Percentiles rank a stretch among this genome's conserved stretches.
phyloP scores from a whole-genome alignment of 2,113 vertebrate genomes.

The Sinocyclocheilus grahami region DNA sequence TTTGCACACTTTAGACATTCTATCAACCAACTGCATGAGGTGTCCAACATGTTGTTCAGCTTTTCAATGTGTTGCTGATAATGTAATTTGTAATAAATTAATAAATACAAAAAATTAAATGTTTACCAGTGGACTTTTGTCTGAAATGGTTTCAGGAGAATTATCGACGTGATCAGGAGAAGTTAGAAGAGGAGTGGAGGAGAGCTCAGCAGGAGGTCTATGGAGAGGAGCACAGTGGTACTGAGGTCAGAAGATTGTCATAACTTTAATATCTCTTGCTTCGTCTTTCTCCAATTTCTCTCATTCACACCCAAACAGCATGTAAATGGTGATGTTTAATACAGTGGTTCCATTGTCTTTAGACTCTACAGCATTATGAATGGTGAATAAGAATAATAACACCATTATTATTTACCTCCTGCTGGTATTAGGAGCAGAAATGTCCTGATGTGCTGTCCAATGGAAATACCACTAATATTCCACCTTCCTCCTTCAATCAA shows the following conservation, averaged over 20 bases:
- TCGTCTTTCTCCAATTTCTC: neutral
- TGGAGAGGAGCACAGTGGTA: conserved; percentile 72
- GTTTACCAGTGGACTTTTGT: neutral
- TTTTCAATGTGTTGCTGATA: too few relatives aligned
- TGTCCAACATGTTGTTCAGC: too few relatives aligned
- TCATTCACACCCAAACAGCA: neutral
- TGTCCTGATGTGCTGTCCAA: conserved; percentile 64
- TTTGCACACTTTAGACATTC: too few relatives aligned
- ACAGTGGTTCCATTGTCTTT: neutral
- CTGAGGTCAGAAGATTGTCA: conserved; percentile 66
- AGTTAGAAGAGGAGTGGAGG: conserved; percentile 87
- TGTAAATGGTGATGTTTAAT: neutral
- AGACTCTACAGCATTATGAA: neutral
- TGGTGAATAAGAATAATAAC: neutral
- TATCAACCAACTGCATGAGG: too few relatives aligned
- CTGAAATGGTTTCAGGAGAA: conserved; percentile 79
- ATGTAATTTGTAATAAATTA: too few relatives aligned
- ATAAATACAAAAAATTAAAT: too few relatives aligned
- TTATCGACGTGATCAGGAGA: conserved; percentile 88
- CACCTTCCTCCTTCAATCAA: conserved; percentile 48
- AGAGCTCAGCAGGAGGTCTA: conserved; percentile 82
- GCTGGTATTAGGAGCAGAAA: conserved; percentile 68
- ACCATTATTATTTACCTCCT: neutral
- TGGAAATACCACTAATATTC: conserved; percentile 47
- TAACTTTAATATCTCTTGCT: neutral